Base-by-base conservation (phyloP, 2,888 invertebrate species). In the Smittia sp. region DNA sequence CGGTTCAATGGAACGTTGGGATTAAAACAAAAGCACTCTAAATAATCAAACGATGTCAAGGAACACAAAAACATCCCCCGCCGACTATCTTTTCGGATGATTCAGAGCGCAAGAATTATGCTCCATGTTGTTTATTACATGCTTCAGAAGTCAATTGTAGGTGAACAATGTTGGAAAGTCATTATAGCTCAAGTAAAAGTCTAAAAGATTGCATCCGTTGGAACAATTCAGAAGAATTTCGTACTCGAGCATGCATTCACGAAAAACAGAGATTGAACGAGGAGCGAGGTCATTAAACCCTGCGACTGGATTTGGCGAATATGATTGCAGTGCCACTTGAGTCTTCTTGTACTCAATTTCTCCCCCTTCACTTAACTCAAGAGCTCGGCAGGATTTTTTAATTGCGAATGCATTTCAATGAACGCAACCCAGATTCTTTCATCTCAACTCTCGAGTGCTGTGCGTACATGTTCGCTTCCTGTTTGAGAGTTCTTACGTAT, bases 61-160 rank as follows among this genome's bases (percentile, higher is more conserved):
- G 32, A 32, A 32, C 32, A 32, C 32, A 32, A 32, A 32, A 32
- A 32, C 9, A 3, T 32, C 32, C 9, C 32, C 32, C 32, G 32
- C 32, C 9, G 32, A 32, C 9, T 3, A n/a, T n/a, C 9, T 32
- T 32, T 32, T 3, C 3, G 9, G 32, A 32, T 32, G 3, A 32
- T 32, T 32, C 32, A 32, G 32, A 32, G 32, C 32, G 32, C 3
- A 32, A 32, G 9, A 32, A 32, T n/a, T n/a, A n/a, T 6, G 9
- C 32, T 32, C 32, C 9, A 9, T 6, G 9, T 32, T 32, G 32
- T 32, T n/a, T 46, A n/a, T 46, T 46, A 11, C 46, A 46, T 46
- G 63, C 63, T 63, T 20, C 3, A 27, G 15, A 25, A 63, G 63
- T 63, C 63, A 63, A 63, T 63, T 63, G 63, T n/a, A 13, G 25